Base-by-base conservation (phyloP, 1,140 invertebrate genomes). In the Heliothis subflexa region DNA sequence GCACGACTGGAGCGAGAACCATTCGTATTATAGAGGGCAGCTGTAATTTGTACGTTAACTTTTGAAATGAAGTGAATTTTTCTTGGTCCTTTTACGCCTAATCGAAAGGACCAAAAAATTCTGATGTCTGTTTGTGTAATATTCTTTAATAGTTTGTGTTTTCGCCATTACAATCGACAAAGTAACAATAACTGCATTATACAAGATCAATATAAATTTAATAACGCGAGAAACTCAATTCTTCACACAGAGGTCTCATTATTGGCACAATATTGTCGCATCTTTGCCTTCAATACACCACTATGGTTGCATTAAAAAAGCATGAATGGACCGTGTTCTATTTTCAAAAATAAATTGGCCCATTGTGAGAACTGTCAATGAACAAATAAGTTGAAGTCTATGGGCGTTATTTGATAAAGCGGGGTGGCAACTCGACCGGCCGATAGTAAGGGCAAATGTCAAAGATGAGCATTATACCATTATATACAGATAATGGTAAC, bases 361-460 rank as follows among this genome's bases (percentile, higher is more conserved):
- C 81, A 73, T 82, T 85, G 81, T 83, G 16, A 28, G 9, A 81
- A 82, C 85, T 86, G 87, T 87, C 83, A 89, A 89, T 88, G 88
- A 82, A 89, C 86, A 89, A 89, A 86, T 85, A 89, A 85, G 78
- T 70, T 84, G 85, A 88, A 89, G 85, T 91, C 85, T 86, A 84
- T 81, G 84, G 84, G 86, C 87, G 84, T 85, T 81, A 85, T 45
- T 79, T 87, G 90, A 90, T 90, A 91, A 90, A 84, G 77, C 88
- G 81, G 86, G 89, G 89, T 92, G 88, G 89, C 82, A 91, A 92
- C 89, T 82, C 84, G 85, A 71, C 85, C 79, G 70, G 14, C 47
- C 82, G 90, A 91, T 91, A 93, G 74, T 45, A 68, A 80, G 91
- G 87, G 82, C 87, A 93, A 89, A 87, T 85, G 90, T 86, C 89